Conservation (phyloP, 1,140 invertebrate species). For the Apis laboriosa region DNA sequence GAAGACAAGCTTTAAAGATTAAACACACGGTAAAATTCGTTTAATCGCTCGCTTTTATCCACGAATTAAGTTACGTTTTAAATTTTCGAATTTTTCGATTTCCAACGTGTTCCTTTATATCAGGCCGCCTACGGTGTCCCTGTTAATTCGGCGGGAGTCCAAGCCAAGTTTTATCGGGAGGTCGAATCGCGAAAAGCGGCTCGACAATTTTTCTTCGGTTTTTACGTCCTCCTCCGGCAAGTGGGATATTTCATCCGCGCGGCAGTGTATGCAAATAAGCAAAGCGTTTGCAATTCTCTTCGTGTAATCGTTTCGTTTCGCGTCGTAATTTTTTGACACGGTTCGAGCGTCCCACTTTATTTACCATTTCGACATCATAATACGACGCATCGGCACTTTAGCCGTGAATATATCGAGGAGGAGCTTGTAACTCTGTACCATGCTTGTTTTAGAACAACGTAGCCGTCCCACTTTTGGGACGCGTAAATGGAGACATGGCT, state of each 20-base stretch:
- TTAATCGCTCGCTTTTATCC: background rate
- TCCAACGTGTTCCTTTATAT: background rate
- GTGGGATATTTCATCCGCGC: slow-evolving; percentile 1
- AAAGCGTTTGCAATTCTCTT: slow-evolving; percentile 25
- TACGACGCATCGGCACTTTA: background rate
- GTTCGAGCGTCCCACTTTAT: slow-evolving; percentile 36
- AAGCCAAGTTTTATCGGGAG: background rate
- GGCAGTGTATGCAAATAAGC: slow-evolving; percentile 31
- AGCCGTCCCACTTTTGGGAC: slow-evolving; percentile 2
- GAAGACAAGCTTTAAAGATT: background rate
- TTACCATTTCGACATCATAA: slow-evolving; percentile 31
- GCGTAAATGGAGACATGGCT: background rate
- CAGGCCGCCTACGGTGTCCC: no score
- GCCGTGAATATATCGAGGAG: background rate
- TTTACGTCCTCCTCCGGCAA: background rate
- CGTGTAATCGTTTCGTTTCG: slow-evolving; percentile 32
- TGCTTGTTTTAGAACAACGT: background rate
- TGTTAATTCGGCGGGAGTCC: background rate
- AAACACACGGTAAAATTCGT: background rate
- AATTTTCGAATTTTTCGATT: background rate
- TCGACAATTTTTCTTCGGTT: background rate
- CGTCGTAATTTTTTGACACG: slow-evolving; percentile 32
- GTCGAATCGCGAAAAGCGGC: background rate
- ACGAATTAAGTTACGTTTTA: background rate
- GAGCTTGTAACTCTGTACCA: background rate